These are phyloP conservation scores for Probosciger aterrimus DNA, from an alignment of 2,113 vertebrate species.

Conservation along the genomic window DNA sequence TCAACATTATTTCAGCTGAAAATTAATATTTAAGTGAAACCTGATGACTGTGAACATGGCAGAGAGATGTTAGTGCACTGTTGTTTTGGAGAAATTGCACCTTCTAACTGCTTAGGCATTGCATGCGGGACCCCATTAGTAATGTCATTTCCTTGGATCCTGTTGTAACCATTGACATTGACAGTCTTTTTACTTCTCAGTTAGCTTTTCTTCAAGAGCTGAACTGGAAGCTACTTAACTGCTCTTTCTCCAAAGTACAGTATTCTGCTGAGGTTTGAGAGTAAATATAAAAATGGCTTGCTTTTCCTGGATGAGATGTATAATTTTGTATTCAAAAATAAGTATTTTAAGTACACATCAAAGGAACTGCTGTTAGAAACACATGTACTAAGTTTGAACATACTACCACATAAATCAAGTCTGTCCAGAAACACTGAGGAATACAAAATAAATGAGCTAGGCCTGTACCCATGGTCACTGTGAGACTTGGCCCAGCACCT, in stretches of 20 bases:
- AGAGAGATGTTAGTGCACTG: not conserved
- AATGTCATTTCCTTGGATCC: not conserved
- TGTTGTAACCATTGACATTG: not conserved
- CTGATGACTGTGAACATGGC: not conserved
- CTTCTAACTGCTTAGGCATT: not conserved
- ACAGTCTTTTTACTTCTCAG: not conserved
- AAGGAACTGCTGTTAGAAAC: not conserved
- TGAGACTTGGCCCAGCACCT: not conserved
- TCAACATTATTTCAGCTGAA: not conserved
- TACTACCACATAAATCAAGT: not conserved
- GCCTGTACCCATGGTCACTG: not conserved
- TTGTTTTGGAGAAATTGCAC: not conserved
- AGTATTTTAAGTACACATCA: not conserved
- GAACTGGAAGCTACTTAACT: not conserved
- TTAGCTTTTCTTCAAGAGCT: not conserved
- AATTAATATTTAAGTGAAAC: not conserved
- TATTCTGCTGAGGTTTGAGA: not conserved
- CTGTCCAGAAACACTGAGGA: not conserved
- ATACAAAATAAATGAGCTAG: not conserved
- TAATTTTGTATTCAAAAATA: not conserved
- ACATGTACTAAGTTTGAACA: not conserved
- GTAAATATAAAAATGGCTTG: not conserved
- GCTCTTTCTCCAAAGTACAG: not conserved
- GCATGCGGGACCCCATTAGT: not conserved
- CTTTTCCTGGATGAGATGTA: not conserved